phyloP scores from a whole-genome alignment of 2,797 vertebrate species.

The Manis pentadactyla region DNA sequence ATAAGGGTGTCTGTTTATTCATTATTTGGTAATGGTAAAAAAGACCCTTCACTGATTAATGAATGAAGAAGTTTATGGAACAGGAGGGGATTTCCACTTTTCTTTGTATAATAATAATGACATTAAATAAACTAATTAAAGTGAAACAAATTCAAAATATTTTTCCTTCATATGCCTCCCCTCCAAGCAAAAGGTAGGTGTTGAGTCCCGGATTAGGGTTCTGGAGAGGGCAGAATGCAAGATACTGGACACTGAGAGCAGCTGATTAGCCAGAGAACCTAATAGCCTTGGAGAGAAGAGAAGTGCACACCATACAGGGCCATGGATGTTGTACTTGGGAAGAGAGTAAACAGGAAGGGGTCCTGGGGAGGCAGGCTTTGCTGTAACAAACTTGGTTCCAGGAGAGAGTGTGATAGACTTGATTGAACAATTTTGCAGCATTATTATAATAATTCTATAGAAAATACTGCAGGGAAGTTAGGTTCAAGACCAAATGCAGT shows the following conservation, averaged over 20 bases:
- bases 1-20: neutral
- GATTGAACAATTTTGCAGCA: neutral
- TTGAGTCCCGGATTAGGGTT: neutral
- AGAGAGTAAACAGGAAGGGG: neutral
- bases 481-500: neutral
- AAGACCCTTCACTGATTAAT: neutral
- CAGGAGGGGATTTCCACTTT: neutral
- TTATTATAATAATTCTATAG: no score
- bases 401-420: neutral
- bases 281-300: neutral
- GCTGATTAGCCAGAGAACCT: neutral
- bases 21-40: neutral
- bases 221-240: neutral
- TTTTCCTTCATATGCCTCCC: neutral
- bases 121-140: neutral
- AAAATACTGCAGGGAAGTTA: neutral
- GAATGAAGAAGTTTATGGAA: neutral
- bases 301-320: rapidly evolving
- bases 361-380: rapidly evolving
- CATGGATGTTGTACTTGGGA: neutral
- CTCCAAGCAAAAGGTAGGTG: neutral
- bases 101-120: neutral
- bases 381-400: neutral
- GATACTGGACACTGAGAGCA: neutral
- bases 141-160: neutral